Evolutionary conservation across 1,140 invertebrate species (phyloP).

Genomic region (Ostrea edulis): DNA sequence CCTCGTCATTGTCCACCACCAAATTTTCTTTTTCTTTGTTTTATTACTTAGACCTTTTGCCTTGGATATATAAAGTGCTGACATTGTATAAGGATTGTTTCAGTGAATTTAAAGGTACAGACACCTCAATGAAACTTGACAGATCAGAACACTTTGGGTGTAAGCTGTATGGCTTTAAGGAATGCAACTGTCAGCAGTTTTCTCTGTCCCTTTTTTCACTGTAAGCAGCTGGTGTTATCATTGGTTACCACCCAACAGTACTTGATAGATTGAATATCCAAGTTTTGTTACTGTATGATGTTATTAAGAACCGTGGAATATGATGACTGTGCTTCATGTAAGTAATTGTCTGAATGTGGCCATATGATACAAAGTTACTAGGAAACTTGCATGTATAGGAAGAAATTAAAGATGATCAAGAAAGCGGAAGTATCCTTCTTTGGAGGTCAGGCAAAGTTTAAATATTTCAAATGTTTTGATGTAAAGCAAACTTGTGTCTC

Average conservation of each 20-base stretch:
- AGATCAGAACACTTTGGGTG: constrained; percentile 4
- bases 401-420: constrained; percentile 37
- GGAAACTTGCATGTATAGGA: background rate
- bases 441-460: constrained; percentile 22
- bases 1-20: no score
- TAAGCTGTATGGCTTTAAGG: background rate
- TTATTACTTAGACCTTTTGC: background rate
- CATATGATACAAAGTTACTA: background rate
- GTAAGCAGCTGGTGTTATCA: background rate
- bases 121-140: background rate
- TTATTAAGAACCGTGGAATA: background rate
- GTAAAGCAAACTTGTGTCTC: background rate
- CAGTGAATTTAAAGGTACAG: constrained; percentile 33
- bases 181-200: constrained; percentile 9
- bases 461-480: constrained; percentile 34
- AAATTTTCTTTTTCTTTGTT: no score
- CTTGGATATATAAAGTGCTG: constrained; percentile 8
- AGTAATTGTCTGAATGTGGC: background rate
- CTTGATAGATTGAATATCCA: background rate
- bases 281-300: background rate
- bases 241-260: background rate
- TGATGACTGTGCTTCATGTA: background rate
- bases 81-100: background rate
- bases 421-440: constrained; percentile 21
- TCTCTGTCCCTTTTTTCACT: background rate